Conservation (phyloP, 1,140 invertebrate genomes). For the Drosophila ananassae region DNA sequence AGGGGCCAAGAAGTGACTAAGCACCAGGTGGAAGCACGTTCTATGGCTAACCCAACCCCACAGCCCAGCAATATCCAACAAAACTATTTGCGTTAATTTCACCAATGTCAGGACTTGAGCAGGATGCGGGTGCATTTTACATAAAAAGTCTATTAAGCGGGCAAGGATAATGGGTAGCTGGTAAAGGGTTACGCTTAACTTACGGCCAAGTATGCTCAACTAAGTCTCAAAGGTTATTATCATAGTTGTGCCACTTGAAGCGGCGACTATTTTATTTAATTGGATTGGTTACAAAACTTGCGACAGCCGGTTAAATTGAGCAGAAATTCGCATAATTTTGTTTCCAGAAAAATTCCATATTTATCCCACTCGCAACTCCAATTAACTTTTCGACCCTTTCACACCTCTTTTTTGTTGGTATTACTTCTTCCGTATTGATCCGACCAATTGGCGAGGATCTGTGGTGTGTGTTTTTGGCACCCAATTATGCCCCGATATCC, state of each 20-base stretch:
- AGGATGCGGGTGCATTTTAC: constrained; percentile 42
- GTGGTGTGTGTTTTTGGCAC: constrained; percentile 48
- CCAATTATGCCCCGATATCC: constrained; percentile 42
- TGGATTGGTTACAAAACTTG: constrained; percentile 35
- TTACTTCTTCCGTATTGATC: constrained; percentile 27
- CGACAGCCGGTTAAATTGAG: constrained; percentile 56
- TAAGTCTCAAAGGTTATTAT: constrained; percentile 43
- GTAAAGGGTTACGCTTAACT: constrained; percentile 41
- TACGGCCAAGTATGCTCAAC: constrained; percentile 33
- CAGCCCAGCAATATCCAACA: constrained; percentile 25
- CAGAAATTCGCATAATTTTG: constrained; percentile 32
- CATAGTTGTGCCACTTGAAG: constrained; percentile 57
- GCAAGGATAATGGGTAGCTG: constrained; percentile 23
- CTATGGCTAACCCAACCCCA: constrained; percentile 19
- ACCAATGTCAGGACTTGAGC: constrained; percentile 20
- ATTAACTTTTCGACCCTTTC: constrained; percentile 40
- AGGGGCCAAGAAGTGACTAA: constrained; percentile 59
- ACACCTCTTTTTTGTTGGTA: constrained; percentile 33
- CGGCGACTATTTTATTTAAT: constrained; percentile 63
- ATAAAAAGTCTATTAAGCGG: constrained; percentile 18
- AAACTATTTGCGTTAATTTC: constrained; percentile 69
- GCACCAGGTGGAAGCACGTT: constrained; percentile 65
- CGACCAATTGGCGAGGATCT: constrained; percentile 37
- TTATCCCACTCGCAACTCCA: constrained; percentile 8
- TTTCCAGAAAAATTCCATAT: not conserved